A percentile compares a stretch with the other conserved stretches of the same genome.
Conservation (phyloP, 2,888 invertebrate genomes). For the Acronicta aceris region DNA sequence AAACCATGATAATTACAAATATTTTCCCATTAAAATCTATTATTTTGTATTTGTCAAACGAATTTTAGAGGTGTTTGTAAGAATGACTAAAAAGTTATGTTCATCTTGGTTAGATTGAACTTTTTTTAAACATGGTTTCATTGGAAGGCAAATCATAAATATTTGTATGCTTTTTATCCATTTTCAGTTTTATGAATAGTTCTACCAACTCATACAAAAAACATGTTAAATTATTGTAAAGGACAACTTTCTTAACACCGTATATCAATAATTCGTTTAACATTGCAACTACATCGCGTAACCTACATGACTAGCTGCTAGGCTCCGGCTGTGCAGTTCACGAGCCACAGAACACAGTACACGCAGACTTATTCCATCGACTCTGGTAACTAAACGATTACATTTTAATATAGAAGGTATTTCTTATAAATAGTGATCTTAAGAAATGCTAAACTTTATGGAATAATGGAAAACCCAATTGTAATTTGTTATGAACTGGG, state of each 20-base stretch:
- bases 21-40: constrained; percentile 29
- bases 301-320: constrained; percentile 64
- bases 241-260: too few relatives aligned
- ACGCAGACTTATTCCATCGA: constrained; percentile 31
- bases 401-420: constrained; percentile 8
- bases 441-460: not conserved
- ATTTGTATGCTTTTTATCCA: too few relatives aligned
- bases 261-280: not conserved
- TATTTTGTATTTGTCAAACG: constrained; percentile 6
- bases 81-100: too few relatives aligned
- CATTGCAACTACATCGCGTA: constrained; percentile 43
- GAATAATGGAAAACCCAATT: not conserved
- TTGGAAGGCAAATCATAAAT: too few relatives aligned
- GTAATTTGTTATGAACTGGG: not conserved
- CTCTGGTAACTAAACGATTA: constrained; percentile 44
- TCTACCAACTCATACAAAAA: too few relatives aligned
- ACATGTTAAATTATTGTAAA: too few relatives aligned
- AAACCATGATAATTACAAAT: constrained; percentile 9
- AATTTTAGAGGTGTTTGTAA: constrained; percentile 12
- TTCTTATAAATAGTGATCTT: constrained; percentile 17
- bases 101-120: too few relatives aligned
- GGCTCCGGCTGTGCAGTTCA: constrained; percentile 35
- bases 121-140: too few relatives aligned
- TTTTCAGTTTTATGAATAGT: too few relatives aligned
- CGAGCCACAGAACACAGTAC: constrained; percentile 41